Percentiles rank a stretch among this genome's conserved stretches.
Conservation (phyloP, 2,888 invertebrate species). For the Cantharis rufa region DNA sequence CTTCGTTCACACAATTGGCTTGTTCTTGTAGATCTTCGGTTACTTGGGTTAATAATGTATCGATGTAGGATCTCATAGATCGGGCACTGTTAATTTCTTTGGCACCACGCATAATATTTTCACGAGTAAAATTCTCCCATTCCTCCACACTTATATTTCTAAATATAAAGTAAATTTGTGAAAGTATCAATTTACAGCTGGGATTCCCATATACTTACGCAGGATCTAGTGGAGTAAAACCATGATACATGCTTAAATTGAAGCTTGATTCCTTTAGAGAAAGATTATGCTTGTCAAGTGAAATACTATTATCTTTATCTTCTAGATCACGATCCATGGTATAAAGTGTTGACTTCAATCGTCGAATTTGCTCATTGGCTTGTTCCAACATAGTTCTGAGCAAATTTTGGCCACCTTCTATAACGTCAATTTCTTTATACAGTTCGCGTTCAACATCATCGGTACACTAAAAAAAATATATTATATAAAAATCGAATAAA, state of each 20-base stretch:
- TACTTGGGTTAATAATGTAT: conserved; percentile 79
- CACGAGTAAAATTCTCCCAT: conserved; percentile 75
- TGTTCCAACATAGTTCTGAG: conserved; percentile 75
- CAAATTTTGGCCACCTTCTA: conserved; percentile 67
- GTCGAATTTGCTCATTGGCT: conserved; percentile 80
- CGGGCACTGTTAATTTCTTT: conserved; percentile 77
- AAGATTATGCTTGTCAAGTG: conserved; percentile 74
- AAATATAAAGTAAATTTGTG: conserved; percentile 4
- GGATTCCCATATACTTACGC: conserved; percentile 46
- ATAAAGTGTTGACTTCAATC: conserved; percentile 78
- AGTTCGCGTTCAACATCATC: conserved; percentile 84
- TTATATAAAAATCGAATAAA: neutral
- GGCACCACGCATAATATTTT: conserved; percentile 71
- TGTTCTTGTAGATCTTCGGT: conserved; percentile 79
- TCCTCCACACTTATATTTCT: conserved; percentile 66
- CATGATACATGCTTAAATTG: conserved; percentile 72
- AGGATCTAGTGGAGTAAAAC: conserved; percentile 65
- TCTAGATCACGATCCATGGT: conserved; percentile 82
- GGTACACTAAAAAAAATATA: conserved; percentile 46
- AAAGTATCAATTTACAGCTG: neutral
- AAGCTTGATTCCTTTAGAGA: conserved; percentile 71
- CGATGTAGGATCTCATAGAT: conserved; percentile 76
- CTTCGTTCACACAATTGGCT: conserved; percentile 74
- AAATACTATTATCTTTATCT: conserved; percentile 79
- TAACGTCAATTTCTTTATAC: conserved; percentile 76